These are phyloP conservation scores for Drosophila neotestacea DNA, from an alignment of 2,888 invertebrate species.

Conservation along the genomic window DNA sequence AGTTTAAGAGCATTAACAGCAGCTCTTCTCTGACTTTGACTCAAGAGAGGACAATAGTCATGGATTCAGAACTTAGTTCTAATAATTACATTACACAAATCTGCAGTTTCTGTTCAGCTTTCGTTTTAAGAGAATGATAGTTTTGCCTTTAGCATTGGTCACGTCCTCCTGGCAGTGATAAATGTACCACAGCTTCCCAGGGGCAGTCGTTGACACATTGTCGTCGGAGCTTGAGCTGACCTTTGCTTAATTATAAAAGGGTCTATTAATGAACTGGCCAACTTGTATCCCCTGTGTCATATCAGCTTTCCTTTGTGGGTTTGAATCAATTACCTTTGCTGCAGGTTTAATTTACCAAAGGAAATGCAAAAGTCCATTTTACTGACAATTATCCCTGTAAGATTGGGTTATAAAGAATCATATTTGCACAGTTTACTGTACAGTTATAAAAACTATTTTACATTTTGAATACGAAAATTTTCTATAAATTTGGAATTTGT, in stretches of 20 bases:
- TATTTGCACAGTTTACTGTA: not conserved
- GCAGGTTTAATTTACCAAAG: not conserved
- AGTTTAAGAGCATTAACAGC: constrained; percentile 40
- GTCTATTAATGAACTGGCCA: constrained; percentile 45
- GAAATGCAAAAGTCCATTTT: not conserved
- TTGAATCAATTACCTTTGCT: constrained; percentile 25
- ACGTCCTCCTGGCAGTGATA: constrained; percentile 63
- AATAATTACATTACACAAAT: constrained; percentile 52
- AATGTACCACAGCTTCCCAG: constrained; percentile 39
- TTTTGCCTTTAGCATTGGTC: constrained; percentile 48
- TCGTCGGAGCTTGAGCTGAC: constrained; percentile 41
- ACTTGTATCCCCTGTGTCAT: constrained; percentile 23
- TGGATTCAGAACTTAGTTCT: constrained; percentile 10
- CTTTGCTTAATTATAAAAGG: constrained; percentile 65
- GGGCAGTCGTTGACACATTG: constrained; percentile 63
- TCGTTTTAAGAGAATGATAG: constrained; percentile 37
- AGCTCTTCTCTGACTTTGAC: not conserved
- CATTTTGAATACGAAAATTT: not conserved
- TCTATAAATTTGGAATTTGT: constrained; percentile 15
- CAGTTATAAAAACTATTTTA: not conserved
- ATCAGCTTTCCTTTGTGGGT: constrained; percentile 13
- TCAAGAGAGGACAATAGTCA: not conserved
- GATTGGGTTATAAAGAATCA: no score
- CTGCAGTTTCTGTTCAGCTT: constrained; percentile 19
- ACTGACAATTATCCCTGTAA: not conserved